These are phyloP conservation scores for Podarcis muralis DNA, from an alignment of 2,113 vertebrate genomes.

Conservation along the genomic window DNA sequence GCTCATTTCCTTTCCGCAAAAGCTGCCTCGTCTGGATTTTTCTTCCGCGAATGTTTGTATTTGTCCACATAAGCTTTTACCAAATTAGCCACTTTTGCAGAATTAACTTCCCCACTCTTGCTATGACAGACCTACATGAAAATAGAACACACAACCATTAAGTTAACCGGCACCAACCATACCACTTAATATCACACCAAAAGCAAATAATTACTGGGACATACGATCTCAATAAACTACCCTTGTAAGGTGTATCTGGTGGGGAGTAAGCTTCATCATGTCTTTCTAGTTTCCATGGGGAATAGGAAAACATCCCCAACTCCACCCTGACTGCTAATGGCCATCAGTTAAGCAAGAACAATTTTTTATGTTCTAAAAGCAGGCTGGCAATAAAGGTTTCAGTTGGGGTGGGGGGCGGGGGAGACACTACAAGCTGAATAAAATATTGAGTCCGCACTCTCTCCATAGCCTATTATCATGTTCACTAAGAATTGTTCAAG, in stretches of 20 bases:
- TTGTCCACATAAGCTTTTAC: slow-evolving; percentile 98
- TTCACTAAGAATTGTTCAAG: not conserved
- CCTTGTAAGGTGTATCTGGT: not conserved
- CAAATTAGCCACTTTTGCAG: slow-evolving; percentile 95
- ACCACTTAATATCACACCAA: not conserved
- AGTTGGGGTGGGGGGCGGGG: not conserved
- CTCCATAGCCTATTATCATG: not conserved
- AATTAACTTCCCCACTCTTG: slow-evolving; percentile 97
- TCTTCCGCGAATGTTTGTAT: slow-evolving; percentile 94
- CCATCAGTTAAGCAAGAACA: not conserved
- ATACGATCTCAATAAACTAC: not conserved
- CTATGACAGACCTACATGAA: slow-evolving; percentile 90
- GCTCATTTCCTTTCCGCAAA: slow-evolving; percentile 71
- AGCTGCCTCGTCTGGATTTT: slow-evolving; percentile 76
- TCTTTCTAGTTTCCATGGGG: not conserved
- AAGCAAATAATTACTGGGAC: not conserved
- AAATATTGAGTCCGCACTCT: not conserved
- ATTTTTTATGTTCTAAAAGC: not conserved
- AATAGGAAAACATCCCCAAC: not conserved
- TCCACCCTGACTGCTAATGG: not conserved
- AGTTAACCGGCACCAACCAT: not conserved
- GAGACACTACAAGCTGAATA: not conserved
- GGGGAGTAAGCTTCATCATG: not conserved
- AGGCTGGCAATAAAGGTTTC: not conserved
- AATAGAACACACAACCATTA: not conserved